Conservation (phyloP, 2,888 invertebrate species). For the Ichneumoninae sp. region DNA sequence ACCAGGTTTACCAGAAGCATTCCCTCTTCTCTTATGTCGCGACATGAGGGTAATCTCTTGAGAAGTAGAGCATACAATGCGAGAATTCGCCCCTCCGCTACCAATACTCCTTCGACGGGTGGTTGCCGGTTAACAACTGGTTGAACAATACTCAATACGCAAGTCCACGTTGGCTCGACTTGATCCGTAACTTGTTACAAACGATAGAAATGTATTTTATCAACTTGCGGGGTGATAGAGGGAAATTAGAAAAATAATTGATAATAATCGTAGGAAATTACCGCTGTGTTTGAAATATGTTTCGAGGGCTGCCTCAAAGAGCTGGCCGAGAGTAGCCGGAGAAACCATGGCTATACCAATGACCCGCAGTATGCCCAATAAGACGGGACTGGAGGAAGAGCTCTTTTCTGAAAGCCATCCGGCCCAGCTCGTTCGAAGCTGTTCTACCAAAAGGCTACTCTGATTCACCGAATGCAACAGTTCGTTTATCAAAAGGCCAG, state of each 20-base stretch:
- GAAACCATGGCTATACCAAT: slow-evolving; percentile 85
- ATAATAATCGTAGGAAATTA: slow-evolving; percentile 71
- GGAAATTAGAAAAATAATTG: not conserved
- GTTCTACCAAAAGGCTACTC: slow-evolving; percentile 78
- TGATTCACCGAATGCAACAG: slow-evolving; percentile 84
- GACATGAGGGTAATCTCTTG: slow-evolving; percentile 84
- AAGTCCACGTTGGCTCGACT: slow-evolving; percentile 85
- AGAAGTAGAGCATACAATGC: slow-evolving; percentile 86
- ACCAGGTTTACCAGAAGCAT: slow-evolving; percentile 82
- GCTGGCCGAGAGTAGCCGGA: slow-evolving; percentile 84
- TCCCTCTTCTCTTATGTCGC: slow-evolving; percentile 83
- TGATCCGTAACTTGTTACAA: slow-evolving; percentile 75
- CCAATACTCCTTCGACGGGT: slow-evolving; percentile 85
- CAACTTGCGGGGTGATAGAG: not conserved
- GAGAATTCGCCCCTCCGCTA: slow-evolving; percentile 86
- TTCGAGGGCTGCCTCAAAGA: slow-evolving; percentile 86
- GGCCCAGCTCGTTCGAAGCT: slow-evolving; percentile 81
- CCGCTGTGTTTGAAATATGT: slow-evolving; percentile 86
- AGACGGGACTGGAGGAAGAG: slow-evolving; percentile 83
- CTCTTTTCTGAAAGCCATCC: slow-evolving; percentile 85
- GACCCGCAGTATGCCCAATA: slow-evolving; percentile 85
- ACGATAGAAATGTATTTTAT: not conserved
- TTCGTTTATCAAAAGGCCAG: slow-evolving; percentile 85
- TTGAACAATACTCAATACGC: slow-evolving; percentile 83
- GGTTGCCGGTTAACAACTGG: slow-evolving; percentile 84